These are phyloP conservation scores for Sminthurinus signatus DNA, from an alignment of 1,140 invertebrate species.

Conservation along the genomic window DNA sequence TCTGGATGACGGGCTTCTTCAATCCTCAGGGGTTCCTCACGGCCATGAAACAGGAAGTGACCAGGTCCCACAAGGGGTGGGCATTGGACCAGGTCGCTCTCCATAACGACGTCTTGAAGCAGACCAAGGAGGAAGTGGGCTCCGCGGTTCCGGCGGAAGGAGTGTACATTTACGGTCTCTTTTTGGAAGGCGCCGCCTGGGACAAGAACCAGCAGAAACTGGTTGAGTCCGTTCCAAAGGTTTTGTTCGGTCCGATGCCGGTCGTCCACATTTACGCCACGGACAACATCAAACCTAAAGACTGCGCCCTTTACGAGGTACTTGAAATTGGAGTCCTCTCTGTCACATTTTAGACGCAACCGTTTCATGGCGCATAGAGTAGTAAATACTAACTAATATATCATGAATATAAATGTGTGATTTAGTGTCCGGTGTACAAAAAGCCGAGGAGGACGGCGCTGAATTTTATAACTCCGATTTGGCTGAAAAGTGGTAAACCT, in stretches of 20 bases:
- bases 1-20: conserved; percentile 93
- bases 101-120: conserved; percentile 65
- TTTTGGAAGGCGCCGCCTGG: conserved; percentile 81
- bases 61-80: conserved; percentile 70
- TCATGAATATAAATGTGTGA: too few species aligned
- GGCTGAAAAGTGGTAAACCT: conserved; percentile 49
- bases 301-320: conserved; percentile 63
- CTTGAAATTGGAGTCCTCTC: too few species aligned
- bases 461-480: conserved; percentile 69
- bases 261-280: conserved; percentile 74
- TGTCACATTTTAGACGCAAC: too few species aligned
- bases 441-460: conserved; percentile 72
- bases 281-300: conserved; percentile 59
- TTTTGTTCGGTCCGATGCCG: conserved; percentile 69
- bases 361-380: too few species aligned
- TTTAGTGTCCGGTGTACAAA: conserved; percentile 78
- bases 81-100: conserved; percentile 81
- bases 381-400: too few species aligned
- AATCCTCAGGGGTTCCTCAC: conserved; percentile 93
- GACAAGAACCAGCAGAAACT: conserved; percentile 49
- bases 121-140: conserved; percentile 56
- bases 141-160: conserved; percentile 46
- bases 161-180: conserved; percentile 66
- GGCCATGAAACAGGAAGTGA: conserved; percentile 84
- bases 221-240: conserved; percentile 67